Percentiles rank a stretch among this genome's conserved stretches.
These are phyloP conservation scores for Aythya baeri DNA, from an alignment of 2,113 vertebrate species.

Conservation along the genomic window DNA sequence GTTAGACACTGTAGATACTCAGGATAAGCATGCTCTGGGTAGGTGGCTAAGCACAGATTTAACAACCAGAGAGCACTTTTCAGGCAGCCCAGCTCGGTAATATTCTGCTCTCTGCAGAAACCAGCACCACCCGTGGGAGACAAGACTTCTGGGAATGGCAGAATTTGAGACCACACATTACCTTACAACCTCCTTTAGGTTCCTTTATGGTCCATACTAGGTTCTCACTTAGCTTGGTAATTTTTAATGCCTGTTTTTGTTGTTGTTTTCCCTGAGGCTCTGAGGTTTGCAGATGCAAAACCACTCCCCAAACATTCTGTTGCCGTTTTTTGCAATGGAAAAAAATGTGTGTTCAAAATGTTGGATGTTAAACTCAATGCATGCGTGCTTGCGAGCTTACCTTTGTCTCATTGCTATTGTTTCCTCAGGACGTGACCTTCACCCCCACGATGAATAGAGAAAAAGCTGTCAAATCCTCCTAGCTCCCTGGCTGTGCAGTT, in stretches of 20 bases:
- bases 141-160: not conserved
- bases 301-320: not conserved
- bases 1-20: not conserved
- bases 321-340: not conserved
- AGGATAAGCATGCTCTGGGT: not conserved
- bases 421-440: slow-evolving; percentile 63
- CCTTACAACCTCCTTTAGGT: not conserved
- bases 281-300: not conserved
- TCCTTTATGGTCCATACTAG: not conserved
- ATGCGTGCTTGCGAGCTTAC: not conserved
- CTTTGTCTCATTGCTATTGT: slow-evolving; percentile 36
- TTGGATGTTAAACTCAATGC: not conserved
- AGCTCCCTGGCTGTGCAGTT: slow-evolving; percentile 19
- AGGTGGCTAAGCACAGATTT: not conserved
- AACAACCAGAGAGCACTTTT: not conserved
- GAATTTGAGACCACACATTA: not conserved
- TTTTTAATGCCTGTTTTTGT: not conserved
- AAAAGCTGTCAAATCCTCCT: slow-evolving; percentile 32
- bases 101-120: not conserved
- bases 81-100: not conserved
- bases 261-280: not conserved
- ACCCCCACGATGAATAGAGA: slow-evolving; percentile 45
- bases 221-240: not conserved
- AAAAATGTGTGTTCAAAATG: not conserved
- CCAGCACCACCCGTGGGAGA: not conserved